Conservation (phyloP, 2,113 vertebrate species). For the Tragelaphus imberbis region DNA sequence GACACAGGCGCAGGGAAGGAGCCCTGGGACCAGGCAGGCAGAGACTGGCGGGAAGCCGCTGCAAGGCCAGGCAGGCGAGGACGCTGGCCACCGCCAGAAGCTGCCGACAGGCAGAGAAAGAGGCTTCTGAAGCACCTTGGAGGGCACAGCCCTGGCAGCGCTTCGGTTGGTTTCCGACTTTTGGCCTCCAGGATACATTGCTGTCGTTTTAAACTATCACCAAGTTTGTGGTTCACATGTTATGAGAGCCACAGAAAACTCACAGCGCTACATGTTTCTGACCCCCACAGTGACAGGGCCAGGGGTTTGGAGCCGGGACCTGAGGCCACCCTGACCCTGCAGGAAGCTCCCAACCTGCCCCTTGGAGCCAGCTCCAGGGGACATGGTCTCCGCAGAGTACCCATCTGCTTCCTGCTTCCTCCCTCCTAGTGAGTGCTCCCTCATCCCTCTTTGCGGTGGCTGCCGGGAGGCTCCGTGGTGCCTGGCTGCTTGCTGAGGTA, state of each 20-base stretch:
- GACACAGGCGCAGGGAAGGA: not conserved
- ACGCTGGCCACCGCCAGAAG: not conserved
- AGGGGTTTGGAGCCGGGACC: not conserved
- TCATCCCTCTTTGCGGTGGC: not conserved
- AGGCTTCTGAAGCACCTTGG: too few relatives aligned
- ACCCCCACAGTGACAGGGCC: not conserved
- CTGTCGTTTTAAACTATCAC: not conserved
- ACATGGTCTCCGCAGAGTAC: not conserved
- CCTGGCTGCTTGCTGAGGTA: not conserved
- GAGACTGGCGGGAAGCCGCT: fast-evolving
- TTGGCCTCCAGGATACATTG: not conserved
- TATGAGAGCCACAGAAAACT: not conserved
- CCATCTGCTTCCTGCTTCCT: not conserved
- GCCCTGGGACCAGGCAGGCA: not conserved
- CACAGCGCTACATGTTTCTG: not conserved
- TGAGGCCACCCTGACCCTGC: not conserved
- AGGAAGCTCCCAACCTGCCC: not conserved
- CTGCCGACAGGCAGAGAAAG: not conserved
- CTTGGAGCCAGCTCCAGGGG: not conserved
- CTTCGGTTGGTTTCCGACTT: not conserved
- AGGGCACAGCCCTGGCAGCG: fast-evolving
- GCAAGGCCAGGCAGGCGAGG: not conserved
- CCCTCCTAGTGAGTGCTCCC: not conserved
- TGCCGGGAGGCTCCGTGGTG: not conserved
- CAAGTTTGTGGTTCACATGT: not conserved